Percentiles rank a stretch among this genome's conserved stretches.
Conservation (phyloP, 1,140 invertebrate species). For the Cylas formicarius region DNA sequence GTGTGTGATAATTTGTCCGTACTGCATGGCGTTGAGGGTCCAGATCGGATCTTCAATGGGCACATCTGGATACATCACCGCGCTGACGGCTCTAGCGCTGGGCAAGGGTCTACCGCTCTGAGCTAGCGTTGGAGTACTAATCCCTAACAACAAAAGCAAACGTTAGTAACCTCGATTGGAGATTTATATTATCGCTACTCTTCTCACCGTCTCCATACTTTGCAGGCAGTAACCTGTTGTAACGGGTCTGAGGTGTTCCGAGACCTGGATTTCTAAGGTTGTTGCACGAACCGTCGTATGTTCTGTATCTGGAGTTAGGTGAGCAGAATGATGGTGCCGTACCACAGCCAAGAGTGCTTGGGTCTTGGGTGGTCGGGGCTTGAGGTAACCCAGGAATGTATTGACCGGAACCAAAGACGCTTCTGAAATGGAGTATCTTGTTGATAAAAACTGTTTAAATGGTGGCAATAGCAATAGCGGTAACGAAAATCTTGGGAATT, state of each 20-base stretch:
- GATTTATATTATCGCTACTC: not conserved
- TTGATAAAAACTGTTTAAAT: not conserved
- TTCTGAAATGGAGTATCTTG: not conserved
- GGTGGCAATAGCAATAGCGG: not conserved
- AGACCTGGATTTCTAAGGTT: constrained; percentile 64
- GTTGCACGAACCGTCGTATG: constrained; percentile 80
- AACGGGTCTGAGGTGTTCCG: constrained; percentile 66
- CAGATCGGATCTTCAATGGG: constrained; percentile 58
- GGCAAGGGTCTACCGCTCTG: constrained; percentile 59
- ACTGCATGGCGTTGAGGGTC: constrained; percentile 75
- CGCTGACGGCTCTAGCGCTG: constrained; percentile 60
- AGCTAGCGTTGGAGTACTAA: constrained; percentile 57
- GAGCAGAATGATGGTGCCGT: constrained; percentile 43
- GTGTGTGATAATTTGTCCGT: constrained; percentile 81
- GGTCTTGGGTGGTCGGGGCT: constrained; percentile 32
- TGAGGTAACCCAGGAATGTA: constrained; percentile 10
- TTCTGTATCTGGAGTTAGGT: constrained; percentile 56
- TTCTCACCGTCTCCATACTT: constrained; percentile 72
- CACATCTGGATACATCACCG: constrained; percentile 59
- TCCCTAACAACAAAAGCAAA: constrained; percentile 44
- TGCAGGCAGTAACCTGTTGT: constrained; percentile 58
- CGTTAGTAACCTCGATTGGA: no score
- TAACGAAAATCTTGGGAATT: constrained; percentile 1
- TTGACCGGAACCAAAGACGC: constrained; percentile 5
- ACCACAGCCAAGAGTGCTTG: constrained; percentile 39